phyloP scores from a whole-genome alignment of 2,113 vertebrate species.

The Pteropus alecto region DNA sequence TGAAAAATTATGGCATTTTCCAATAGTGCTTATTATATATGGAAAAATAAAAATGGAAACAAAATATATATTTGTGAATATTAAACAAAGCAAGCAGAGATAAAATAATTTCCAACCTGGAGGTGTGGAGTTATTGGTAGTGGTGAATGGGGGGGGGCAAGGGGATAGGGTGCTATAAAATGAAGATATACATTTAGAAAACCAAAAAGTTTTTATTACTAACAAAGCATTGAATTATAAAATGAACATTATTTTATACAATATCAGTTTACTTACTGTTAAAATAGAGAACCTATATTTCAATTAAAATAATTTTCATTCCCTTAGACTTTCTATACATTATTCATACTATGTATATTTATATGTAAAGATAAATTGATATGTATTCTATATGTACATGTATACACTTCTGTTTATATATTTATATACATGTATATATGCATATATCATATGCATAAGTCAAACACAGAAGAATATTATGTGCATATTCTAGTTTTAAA shows the following conservation, averaged over 20 bases:
- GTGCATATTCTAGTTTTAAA: background rate
- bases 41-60: background rate
- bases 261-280: background rate
- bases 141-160: background rate
- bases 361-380: background rate
- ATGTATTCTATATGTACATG: background rate
- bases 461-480: background rate
- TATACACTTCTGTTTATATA: background rate
- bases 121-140: background rate
- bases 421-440: background rate
- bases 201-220: background rate
- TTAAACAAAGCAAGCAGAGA: background rate
- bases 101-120: background rate
- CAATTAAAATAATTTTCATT: background rate
- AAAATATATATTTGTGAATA: background rate
- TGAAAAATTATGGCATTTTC: background rate
- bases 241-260: background rate
- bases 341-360: background rate
- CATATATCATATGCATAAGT: background rate
- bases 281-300: background rate
- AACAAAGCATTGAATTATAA: background rate
- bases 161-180: fast-evolving
- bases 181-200: background rate
- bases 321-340: background rate
- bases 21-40: background rate